Evolutionary conservation across 2,113 vertebrate species (phyloP), one percentile per base, ranked within the genome.

Genomic region (Geococcyx californianus): DNA sequence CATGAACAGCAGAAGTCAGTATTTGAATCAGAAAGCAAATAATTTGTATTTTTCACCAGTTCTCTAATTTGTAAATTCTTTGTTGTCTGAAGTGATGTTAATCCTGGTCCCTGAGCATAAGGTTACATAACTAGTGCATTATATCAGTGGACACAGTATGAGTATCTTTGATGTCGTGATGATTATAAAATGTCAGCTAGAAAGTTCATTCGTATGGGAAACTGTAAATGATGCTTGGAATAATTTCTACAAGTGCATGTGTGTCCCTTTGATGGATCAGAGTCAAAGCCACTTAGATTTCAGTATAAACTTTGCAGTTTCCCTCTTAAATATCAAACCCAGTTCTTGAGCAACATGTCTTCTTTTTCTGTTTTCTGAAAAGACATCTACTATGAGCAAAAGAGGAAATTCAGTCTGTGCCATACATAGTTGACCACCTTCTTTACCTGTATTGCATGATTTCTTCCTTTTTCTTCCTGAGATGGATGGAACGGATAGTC

Each of bases 121-220:
- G 78, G 40, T 91, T 54, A 38, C 25, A 6, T 67, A 78, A 72
- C 9, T 15, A 49, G 23, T 45, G 36, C 40, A 6, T 82, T 87
- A 4, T 52, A 11, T 80, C 55, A 29, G 66, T 54, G 69, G 25
- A 44, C 58, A 47, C 38, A 85, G 26, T 47, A 25, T 85, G 66
- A 87, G 36, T 70, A 84, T 72, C 33, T 36, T 15, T 59, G 49
- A 52, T 75, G 34, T 49, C 83, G 13, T 70, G 59, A 42, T 36
- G 59, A n/a, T 89, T 42, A 72, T 36, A 51, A 29, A 76, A 16
- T 67, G 56, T 83, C 78, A 85, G 4, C 62, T 69, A 42, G 40
- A 64, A 93, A 69, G 56, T 51, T 92, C n/a, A 13, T 89, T 87
- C 49, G 26, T 77, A 38, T 88, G 42, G 21, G 63, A 86, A 95